Percentiles rank a stretch among this genome's conserved stretches.
These are phyloP conservation scores for Climacteris rufus DNA, from an alignment of 2,113 vertebrate genomes.

Conservation along the genomic window DNA sequence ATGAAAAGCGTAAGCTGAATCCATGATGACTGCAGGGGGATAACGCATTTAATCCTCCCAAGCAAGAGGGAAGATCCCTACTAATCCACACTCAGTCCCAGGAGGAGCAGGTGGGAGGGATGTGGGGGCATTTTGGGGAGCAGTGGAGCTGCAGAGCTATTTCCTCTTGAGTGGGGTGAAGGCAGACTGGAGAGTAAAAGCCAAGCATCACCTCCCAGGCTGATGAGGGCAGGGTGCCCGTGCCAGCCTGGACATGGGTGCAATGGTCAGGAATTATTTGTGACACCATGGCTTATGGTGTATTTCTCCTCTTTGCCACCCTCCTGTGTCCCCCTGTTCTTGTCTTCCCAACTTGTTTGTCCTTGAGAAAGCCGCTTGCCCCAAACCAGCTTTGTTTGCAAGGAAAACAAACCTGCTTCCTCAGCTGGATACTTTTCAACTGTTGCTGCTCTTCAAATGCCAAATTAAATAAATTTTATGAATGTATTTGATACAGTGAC, in stretches of 20 bases:
- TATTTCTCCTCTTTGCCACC: neutral
- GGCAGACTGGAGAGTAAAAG: neutral
- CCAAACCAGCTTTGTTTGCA: neutral
- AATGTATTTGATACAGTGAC: slow-evolving; percentile 1
- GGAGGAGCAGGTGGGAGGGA: neutral
- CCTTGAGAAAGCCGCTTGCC: neutral
- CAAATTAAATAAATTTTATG: neutral
- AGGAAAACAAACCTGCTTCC: neutral
- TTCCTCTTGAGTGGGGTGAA: neutral
- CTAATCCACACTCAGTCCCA: neutral
- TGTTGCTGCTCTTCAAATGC: neutral
- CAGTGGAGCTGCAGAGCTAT: neutral
- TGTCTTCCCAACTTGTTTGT: accelerated
- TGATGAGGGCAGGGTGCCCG: neutral
- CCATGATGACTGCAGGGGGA: neutral
- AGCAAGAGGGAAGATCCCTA: slow-evolving; percentile 21
- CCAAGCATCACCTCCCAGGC: neutral
- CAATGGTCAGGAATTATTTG: accelerated
- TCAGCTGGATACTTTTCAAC: neutral
- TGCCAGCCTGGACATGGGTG: neutral
- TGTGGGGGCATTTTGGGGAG: neutral
- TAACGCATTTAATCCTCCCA: slow-evolving; percentile 33
- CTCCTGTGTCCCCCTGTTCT: neutral
- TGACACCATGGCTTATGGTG: accelerated
- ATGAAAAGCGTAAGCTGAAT: neutral